Percentiles rank a stretch among this genome's conserved stretches.
Evolutionary conservation across 2,113 vertebrate species (phyloP).

Genomic region (Sialia sialis): DNA sequence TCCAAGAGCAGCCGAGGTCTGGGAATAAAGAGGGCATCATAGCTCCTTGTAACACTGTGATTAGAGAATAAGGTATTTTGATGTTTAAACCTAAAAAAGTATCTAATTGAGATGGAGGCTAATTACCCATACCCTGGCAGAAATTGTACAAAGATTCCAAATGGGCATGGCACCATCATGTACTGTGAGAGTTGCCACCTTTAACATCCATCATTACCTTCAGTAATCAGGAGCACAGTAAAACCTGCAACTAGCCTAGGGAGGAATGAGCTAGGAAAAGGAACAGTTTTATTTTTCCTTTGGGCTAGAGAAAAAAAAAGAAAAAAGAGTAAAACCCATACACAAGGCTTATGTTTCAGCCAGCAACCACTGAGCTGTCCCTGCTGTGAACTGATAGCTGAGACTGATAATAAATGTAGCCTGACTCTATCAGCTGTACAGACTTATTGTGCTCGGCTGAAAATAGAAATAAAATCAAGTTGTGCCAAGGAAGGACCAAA

Average conservation of each 20-base stretch:
- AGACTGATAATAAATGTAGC: conserved; percentile 62
- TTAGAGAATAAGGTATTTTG: not conserved
- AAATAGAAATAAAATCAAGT: conserved; percentile 60
- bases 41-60: not conserved
- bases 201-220: not conserved
- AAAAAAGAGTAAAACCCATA: not conserved
- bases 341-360: conserved; percentile 44
- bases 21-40: not conserved
- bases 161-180: not conserved
- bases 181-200: not conserved
- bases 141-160: not conserved
- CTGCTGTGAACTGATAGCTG: conserved; percentile 56
- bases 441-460: conserved; percentile 26
- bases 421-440: conserved; percentile 26
- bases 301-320: not conserved
- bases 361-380: conserved; percentile 25
- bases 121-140: not conserved
- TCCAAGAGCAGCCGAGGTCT: not conserved
- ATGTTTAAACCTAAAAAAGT: not conserved
- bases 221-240: not conserved
- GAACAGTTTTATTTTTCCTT: conserved; percentile 19
- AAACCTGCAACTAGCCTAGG: not conserved
- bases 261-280: not conserved
- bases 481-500: conserved; percentile 23
- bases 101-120: not conserved